Evolutionary conservation across 2,113 vertebrate species (phyloP), one percentile per base, ranked within the genome.

Genomic region (Ahaetulla prasina): DNA sequence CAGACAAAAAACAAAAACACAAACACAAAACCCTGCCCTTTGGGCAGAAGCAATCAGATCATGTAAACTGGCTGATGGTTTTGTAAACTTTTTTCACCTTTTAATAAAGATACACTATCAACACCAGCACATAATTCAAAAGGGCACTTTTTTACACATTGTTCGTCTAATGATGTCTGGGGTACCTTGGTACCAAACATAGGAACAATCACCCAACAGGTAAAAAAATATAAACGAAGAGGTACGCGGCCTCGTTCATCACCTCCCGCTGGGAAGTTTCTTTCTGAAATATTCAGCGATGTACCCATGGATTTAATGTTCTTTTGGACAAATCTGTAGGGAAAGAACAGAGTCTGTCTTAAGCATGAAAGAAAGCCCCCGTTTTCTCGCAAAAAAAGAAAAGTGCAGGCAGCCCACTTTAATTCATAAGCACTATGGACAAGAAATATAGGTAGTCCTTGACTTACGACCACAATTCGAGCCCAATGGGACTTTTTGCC

Each of bases 221-320:
- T 30, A 2, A 12, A 8, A 84, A 93, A 22, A 90, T 74, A 30
- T 87, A 55, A 8, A 55, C 20, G 8, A 52, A 50, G 52, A 89
- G 22, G 20, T 91, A 20, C 93, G 93, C 94, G 94, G 85, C 94
- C 94, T 93, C 57, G 53, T 92, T 91, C 68, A 91, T 94, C 3
- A 2, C 93, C 47, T 54, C 95, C 80, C 35, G 89, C 94, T 0
- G 30, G n/a, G 74, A 57, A 11, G 95, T 2, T 93, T 90, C 92
- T 93, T 60, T 92, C 94, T 68, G 16, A 45, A 92, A 91, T 60
- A 10, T 0, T 39, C 84, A 92, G 93, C 60, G 80, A 91, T 1
- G 80, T 74, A 87, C 89, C 91, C 2, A 91, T 94, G 88, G 50
- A 89, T 92, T 90, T 95, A 92, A 90, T 47, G 0, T 89, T 95